Evolutionary conservation across 1,140 invertebrate species (phyloP).

Genomic region (Holotrichia oblita): DNA sequence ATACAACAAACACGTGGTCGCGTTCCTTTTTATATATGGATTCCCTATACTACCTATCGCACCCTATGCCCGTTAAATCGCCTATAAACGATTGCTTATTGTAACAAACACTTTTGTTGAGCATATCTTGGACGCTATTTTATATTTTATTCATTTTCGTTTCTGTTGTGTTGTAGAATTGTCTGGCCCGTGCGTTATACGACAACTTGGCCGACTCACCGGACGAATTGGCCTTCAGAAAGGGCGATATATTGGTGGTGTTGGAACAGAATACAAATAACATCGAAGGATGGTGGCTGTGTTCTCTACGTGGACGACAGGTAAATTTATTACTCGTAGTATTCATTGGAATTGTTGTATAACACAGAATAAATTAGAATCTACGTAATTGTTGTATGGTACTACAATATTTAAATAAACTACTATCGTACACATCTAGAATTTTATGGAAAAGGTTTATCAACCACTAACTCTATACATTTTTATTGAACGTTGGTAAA

Average conservation of each 20-base stretch:
- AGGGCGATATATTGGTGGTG: conserved; percentile 90
- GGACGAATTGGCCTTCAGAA: conserved; percentile 91
- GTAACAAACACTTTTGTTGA: conserved; percentile 31
- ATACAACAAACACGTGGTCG: conserved; percentile 26
- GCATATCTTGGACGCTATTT: background rate
- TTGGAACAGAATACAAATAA: conserved; percentile 91
- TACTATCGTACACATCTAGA: no score
- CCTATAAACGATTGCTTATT: conserved; percentile 36
- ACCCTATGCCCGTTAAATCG: background rate
- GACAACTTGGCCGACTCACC: conserved; percentile 92
- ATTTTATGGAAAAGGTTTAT: background rate
- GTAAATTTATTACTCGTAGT: conserved; percentile 63
- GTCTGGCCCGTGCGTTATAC: conserved; percentile 86
- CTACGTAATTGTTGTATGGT: no score
- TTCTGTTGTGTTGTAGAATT: conserved; percentile 60
- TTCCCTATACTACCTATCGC: background rate
- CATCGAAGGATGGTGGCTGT: conserved; percentile 95
- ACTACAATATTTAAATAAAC: no score
- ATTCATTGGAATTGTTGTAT: background rate
- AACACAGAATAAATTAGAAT: background rate
- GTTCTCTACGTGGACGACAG: conserved; percentile 85
- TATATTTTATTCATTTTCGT: conserved; percentile 6
- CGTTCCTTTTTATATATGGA: background rate
- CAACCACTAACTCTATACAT: background rate
- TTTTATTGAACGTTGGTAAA: no score